Conservation (phyloP, 2,888 invertebrate genomes). For the Eristalis intricaria region DNA sequence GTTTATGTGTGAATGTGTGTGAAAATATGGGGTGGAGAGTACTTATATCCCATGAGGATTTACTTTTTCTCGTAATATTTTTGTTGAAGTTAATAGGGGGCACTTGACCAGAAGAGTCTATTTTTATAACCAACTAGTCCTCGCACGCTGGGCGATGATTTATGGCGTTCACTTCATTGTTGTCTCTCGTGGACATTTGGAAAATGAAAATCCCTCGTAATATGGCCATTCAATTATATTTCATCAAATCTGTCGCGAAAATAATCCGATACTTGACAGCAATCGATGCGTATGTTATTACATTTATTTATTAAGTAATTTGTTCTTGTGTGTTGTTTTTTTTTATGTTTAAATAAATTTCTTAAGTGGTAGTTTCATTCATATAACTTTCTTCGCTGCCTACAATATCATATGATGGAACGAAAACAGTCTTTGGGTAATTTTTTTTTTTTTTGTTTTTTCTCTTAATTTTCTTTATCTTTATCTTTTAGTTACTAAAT, state of each 20-base stretch:
- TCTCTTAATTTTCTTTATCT: slow-evolving; percentile 53
- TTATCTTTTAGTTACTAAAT: slow-evolving; percentile 52
- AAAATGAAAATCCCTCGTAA: slow-evolving; percentile 24
- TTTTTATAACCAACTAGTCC: slow-evolving; percentile 6
- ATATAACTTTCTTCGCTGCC: slow-evolving; percentile 71
- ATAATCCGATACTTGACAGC: slow-evolving; percentile 52
- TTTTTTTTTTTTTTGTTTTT: slow-evolving; percentile 74
- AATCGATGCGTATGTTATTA: slow-evolving; percentile 48
- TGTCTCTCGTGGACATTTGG: slow-evolving; percentile 27
- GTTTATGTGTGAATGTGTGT: slow-evolving; percentile 44
- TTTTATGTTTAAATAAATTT: slow-evolving; percentile 32
- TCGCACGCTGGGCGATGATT: background rate
- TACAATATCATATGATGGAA: slow-evolving; percentile 79
- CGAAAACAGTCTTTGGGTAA: slow-evolving; percentile 82
- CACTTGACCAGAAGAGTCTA: slow-evolving; percentile 27
- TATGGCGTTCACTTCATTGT: background rate
- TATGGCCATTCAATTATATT: slow-evolving; percentile 33
- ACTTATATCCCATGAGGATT: background rate
- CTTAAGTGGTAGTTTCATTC: slow-evolving; percentile 71
- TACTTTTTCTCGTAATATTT: background rate
- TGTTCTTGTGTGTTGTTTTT: slow-evolving; percentile 7
- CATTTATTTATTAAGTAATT: slow-evolving; percentile 26
- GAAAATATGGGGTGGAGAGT: background rate
- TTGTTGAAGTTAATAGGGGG: slow-evolving; percentile 36
- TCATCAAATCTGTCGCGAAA: slow-evolving; percentile 39